A percentile compares a stretch with the other conserved stretches of the same genome.
These are phyloP conservation scores for Drosophila elegans DNA, from an alignment of 1,140 invertebrate species.

Conservation along the genomic window DNA sequence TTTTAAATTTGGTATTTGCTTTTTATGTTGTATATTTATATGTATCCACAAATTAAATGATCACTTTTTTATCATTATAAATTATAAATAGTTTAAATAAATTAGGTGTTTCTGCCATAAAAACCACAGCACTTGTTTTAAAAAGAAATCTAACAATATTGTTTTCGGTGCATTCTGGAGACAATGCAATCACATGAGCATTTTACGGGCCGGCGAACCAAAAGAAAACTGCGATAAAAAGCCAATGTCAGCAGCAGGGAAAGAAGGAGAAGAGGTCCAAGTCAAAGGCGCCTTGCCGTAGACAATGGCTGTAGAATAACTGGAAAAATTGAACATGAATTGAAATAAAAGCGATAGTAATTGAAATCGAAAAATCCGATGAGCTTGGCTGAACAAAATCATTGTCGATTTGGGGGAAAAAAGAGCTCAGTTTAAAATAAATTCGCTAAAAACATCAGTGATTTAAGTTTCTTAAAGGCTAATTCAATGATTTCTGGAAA, in stretches of 20 bases:
- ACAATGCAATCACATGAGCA: constrained; percentile 66
- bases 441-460: background rate
- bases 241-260: constrained; percentile 40
- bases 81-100: too few relatives aligned
- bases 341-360: constrained; percentile 62
- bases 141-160: background rate
- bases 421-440: background rate
- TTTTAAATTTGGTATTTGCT: too few relatives aligned
- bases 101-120: too few relatives aligned
- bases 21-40: too few relatives aligned
- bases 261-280: background rate
- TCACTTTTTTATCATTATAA: too few relatives aligned
- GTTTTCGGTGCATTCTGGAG: constrained; percentile 8
- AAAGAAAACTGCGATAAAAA: constrained; percentile 43
- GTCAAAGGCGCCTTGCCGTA: constrained; percentile 31
- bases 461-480: background rate
- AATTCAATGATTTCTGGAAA: background rate
- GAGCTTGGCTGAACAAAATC: constrained; percentile 30
- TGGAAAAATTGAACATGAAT: constrained; percentile 62
- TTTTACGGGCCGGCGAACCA: constrained; percentile 40
- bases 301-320: constrained; percentile 69
- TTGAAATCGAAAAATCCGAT: constrained; percentile 53
- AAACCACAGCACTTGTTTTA: too few relatives aligned
- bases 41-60: too few relatives aligned
- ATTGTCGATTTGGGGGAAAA: constrained; percentile 2